Evolutionary conservation across 1,140 invertebrate genomes (phyloP).

Genomic region (Diabrotica virgifera): DNA sequence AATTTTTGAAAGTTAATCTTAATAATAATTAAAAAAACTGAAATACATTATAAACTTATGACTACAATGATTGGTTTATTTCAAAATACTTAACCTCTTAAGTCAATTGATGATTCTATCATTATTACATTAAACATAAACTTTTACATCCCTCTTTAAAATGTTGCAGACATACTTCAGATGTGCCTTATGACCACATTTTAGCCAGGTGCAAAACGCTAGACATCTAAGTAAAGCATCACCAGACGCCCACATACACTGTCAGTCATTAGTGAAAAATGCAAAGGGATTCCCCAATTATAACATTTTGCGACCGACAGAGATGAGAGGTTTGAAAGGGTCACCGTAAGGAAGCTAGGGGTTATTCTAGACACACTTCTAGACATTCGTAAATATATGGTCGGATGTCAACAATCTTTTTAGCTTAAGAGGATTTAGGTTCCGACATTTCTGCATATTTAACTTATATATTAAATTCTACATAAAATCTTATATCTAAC

Average conservation of each 20-base stretch:
- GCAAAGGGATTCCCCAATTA: slow-evolving; percentile 19
- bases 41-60: not conserved
- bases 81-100: too few relatives aligned
- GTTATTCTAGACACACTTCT: slow-evolving; percentile 23
- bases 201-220: not conserved
- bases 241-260: slow-evolving; percentile 15
- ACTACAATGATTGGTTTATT: too few relatives aligned
- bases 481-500: too few relatives aligned
- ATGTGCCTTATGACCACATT: not conserved
- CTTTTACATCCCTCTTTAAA: not conserved
- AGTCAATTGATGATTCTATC: too few relatives aligned
- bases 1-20: too few relatives aligned
- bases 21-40: not conserved
- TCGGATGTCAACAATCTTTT: too few relatives aligned
- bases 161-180: not conserved
- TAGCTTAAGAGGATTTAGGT: too few relatives aligned
- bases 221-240: not conserved
- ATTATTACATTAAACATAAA: too few relatives aligned
- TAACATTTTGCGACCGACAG: slow-evolving; percentile 14
- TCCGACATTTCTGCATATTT: too few relatives aligned
- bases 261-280: slow-evolving; percentile 29
- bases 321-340: slow-evolving; percentile 18
- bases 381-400: slow-evolving; percentile 6
- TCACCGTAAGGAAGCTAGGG: slow-evolving; percentile 24
- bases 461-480: too few relatives aligned